Base-by-base conservation (phyloP, 2,113 vertebrate genomes). In the Pluvialis apricaria region DNA sequence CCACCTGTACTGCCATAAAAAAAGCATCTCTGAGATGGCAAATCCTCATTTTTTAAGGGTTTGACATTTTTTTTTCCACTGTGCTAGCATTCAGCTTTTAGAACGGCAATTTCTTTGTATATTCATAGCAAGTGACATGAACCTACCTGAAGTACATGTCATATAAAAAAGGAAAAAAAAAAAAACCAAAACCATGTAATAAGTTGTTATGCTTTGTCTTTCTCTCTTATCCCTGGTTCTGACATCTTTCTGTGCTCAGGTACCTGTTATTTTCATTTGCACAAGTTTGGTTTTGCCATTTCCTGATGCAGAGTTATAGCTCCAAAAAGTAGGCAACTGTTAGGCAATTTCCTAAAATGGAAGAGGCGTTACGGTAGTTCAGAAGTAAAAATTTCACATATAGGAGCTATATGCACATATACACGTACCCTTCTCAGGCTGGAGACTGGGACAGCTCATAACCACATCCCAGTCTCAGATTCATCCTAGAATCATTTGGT, bases 121-220 rank as follows among this genome's bases (percentile, higher is more conserved):
- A 38, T 32, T 77, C 29, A 58, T 32, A 89, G 28, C 10, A 82
- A 90, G 19, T 22, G 21, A 44, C 8, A 66, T 54, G 31, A 90
- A 80, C 4, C 4, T 57, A 54, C 49, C 20, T 76, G 20, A 88
- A 82, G 25, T 38, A 78, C 29, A 26, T 54, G 32, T n/a, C 34
- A 24, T 16, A 29, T 21, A 58, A 70, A 92, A 90, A 42, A 11
- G 17, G 20, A 9, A 55, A 62, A 58, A 77, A 19, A 8, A 42
- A 52, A 52, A 52, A 52, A 52, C 4, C 12, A 7, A 0, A 1
- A 49, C 1, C 6, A 32, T 9, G 12, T 68, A 66, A 81, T 29
- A n/a, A 71, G 16, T 64, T 64, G 1, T 28, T 16, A 11, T 60
- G 8, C 13, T 81, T 19, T 88, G 1, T 54, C 14, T 60, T 94